A percentile compares a stretch with the other conserved stretches of the same genome.
phyloP scores from a whole-genome alignment of 1,140 invertebrate species.

The Dreissena polymorpha region DNA sequence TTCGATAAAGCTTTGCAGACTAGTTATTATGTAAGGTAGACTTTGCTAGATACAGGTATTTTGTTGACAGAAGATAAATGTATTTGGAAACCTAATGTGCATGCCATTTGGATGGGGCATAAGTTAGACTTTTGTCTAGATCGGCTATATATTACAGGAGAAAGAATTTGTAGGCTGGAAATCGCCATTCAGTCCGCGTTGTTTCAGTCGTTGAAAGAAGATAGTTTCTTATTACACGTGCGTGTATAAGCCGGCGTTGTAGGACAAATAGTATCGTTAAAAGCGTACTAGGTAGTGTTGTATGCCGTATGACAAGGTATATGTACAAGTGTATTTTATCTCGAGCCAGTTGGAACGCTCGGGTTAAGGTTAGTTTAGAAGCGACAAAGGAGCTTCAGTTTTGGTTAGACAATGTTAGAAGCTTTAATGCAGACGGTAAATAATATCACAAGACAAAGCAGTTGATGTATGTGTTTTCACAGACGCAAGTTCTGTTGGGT shows the following conservation, averaged over 20 bases:
- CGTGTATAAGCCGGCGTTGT: conserved; percentile 38
- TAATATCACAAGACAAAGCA: neutral
- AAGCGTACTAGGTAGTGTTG: conserved; percentile 31
- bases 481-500: conserved; percentile 41
- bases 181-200: neutral
- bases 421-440: conserved; percentile 33
- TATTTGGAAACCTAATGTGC: too few relatives aligned
- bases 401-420: conserved; percentile 32
- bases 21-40: too few relatives aligned
- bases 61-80: too few relatives aligned
- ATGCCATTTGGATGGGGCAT: too few relatives aligned
- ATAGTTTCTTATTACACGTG: neutral
- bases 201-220: neutral
- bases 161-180: conserved; percentile 18
- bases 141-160: conserved; percentile 6
- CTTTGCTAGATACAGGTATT: too few relatives aligned
- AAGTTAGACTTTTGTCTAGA: conserved; percentile 26
- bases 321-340: conserved; percentile 41
- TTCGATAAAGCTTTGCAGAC: too few relatives aligned
- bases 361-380: conserved; percentile 1
- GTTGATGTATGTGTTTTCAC: neutral
- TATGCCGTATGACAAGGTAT: conserved; percentile 32
- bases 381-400: conserved; percentile 22
- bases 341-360: conserved; percentile 35
- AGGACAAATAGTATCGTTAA: conserved; percentile 52